Base-by-base conservation (phyloP, 2,797 vertebrate species). In the Takifugu ocellatus region DNA sequence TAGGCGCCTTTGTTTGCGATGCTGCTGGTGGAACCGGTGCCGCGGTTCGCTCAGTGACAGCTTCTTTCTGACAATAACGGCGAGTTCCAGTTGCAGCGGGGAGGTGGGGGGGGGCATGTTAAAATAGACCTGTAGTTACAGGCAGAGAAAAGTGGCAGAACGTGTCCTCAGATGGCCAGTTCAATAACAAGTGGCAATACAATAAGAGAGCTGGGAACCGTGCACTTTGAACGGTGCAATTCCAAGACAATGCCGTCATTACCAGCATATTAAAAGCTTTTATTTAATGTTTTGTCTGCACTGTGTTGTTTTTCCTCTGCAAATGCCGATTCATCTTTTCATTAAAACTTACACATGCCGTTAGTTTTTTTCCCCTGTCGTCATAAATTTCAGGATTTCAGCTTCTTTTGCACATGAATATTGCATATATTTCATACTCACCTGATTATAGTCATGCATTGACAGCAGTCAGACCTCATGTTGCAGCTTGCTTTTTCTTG, bases 71-170 rank as follows among this genome's bases (percentile, higher is more conserved):
- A 64, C 68, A 78, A 79, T 75, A 79, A 84, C 77, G 55, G 54
- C 61, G 80, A 82, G 81, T 76, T 82, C 54, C 61, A 72, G 66
- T 72, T 75, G 17, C 61, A 33, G 56, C 68, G 59, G 58, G 75
- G 63, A 24, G 8, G 31, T 7, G 10, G 27, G 27, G 27, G 27
- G 31, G 3, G 31, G 9, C 59, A 56, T 64, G 79, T 74, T 75
- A 72, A 80, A 84, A 81, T 83, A 73, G 77, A 75, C 58, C 66
- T 54, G 59, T 82, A 83, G 87, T 87, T 71, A 84, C 49, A 63
- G 72, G 73, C 45, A 63, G 58, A 55, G 67, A 64, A 66, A 55
- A 69, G 70, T 61, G 61, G 72, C 71, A 52, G 56, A 49, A 84
- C 56, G 6, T 66, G 54, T 39, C 57, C 54, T 74, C 56, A 55